Evolutionary conservation across 2,797 vertebrate genomes (phyloP), one percentile per base, ranked within the genome.

Genomic region (Mareca penelope): DNA sequence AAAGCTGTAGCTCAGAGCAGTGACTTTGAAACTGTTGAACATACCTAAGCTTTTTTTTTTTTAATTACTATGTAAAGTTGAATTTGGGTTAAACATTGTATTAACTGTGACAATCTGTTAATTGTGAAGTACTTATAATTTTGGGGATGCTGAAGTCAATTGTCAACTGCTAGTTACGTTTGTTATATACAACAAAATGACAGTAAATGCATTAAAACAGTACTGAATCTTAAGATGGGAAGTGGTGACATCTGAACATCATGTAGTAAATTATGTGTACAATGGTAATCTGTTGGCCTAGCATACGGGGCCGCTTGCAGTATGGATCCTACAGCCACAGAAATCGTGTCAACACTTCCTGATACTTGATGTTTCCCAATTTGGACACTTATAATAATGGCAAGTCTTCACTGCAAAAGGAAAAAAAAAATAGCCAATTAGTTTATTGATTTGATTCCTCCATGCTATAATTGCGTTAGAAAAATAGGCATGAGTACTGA

Each of bases 1-100:
- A 52, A 96, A 79, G 22, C 81, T 79, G 52, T 65, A 81, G 53
- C 42, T 90, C 42, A 48, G 31, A 89, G 40, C n/a, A 80, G 40
- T 23, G 70, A 55, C 64, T 70, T 44, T 39, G 56, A 91, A 89
- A 86, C 44, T 91, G 78, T 39, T 73, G 56, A 84, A 59, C 23
- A 6, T 64, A 69, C 6, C 26, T 46, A 33, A 75, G 6, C 72
- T 5, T 3, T 5, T 5, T 10, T 5, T 39, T 23, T 48, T 50
- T 24, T 17, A 23, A 42, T 67, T 68, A 35, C 50, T 63, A 29
- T 2, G 15, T 78, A 59, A 53, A 65, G 23, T 19, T 68, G 6
- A 67, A 63, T 53, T 59, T 31, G 56, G 59, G 11, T 72, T 69
- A 12, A 50, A 40, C 9, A 4, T 56, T 60, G 39, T 59, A 33